Base-by-base conservation (phyloP, 2,888 invertebrate genomes). In the Ernsta delagoae region DNA sequence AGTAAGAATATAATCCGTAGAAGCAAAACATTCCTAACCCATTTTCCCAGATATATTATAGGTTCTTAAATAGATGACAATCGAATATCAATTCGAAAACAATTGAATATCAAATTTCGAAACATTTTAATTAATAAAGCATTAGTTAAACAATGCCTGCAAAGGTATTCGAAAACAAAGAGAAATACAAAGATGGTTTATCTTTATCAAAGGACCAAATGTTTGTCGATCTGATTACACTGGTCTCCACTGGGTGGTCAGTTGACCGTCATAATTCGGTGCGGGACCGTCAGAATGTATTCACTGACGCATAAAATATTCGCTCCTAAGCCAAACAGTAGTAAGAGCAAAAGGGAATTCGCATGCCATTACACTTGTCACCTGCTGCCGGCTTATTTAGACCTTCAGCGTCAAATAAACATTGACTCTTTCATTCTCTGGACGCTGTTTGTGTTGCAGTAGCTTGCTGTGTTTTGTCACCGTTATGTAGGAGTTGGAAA, bases 261-360 rank as follows among this genome's bases (percentile, higher is more conserved):
- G 87, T 89, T 94, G 93, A 92, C 94, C 93, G 92, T 91, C 82
- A 92, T 94, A 93, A 94, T 93, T 89, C 83, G 83, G 82, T 79
- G 79, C 76, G 77, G 87, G 84, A 79, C 82, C 75, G 72, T 72
- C 85, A 81, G 85, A 86, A 87, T 85, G 83, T 78, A 87, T 73
- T 78, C 92, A 89, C 77, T 86, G 92, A 86, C 81, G 93, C 93
- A 90, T 93, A 89, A 92, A 93, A 93, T 92, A 92, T 92, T 89
- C 81, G 78, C 79, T 76, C 79, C 74, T 72, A 65, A 70, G 50
- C 50, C 70, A 70, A 79, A 78, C 75, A 71, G 74, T 71, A 78
- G 80, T 79, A 86, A 86, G 88, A 80, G 86, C 86, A 88, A 89
- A 88, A 79, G 83, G 83, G 79, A 83, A 85, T 82, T 85, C 79